Percentiles rank a stretch among this genome's conserved stretches.
Conservation (phyloP, 2,113 vertebrate genomes). For the Upupa epops region DNA sequence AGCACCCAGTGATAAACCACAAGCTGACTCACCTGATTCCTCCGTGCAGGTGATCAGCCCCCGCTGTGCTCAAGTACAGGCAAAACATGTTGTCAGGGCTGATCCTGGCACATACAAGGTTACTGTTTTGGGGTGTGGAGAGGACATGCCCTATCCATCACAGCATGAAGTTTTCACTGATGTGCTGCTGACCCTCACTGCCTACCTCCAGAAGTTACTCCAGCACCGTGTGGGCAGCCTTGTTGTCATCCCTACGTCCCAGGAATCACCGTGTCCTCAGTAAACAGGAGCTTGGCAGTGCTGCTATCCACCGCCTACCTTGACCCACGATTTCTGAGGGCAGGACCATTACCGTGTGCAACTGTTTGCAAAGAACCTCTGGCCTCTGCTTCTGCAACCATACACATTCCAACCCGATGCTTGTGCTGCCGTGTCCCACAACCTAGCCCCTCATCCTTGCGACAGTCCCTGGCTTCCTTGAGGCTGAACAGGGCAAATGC, state of each 20-base stretch:
- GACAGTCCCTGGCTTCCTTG: not conserved
- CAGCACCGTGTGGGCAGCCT: not conserved
- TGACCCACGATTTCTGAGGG: not conserved
- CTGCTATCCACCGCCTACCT: not conserved
- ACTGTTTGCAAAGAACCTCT: not conserved
- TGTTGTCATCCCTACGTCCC: not conserved
- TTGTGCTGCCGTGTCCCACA: not conserved
- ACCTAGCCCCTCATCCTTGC: fast-evolving
- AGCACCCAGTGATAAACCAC: not conserved
- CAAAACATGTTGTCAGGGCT: not conserved
- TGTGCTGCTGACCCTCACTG: fast-evolving
- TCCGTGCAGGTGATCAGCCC: not conserved
- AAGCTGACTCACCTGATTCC: slow-evolving; percentile 19
- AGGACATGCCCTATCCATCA: not conserved
- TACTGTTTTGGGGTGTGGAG: not conserved
- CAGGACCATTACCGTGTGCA: not conserved
- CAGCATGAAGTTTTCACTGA: not conserved
- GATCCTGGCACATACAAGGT: fast-evolving
- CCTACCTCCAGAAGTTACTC: not conserved
- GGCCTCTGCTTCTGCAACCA: not conserved
- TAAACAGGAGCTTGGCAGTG: not conserved
- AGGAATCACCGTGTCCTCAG: not conserved
- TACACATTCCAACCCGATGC: fast-evolving
- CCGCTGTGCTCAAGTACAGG: not conserved
- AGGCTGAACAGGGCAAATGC: not conserved